Evolutionary conservation across 2,113 vertebrate species (phyloP), one percentile per base, ranked within the genome.

Genomic region (Lota lota): DNA sequence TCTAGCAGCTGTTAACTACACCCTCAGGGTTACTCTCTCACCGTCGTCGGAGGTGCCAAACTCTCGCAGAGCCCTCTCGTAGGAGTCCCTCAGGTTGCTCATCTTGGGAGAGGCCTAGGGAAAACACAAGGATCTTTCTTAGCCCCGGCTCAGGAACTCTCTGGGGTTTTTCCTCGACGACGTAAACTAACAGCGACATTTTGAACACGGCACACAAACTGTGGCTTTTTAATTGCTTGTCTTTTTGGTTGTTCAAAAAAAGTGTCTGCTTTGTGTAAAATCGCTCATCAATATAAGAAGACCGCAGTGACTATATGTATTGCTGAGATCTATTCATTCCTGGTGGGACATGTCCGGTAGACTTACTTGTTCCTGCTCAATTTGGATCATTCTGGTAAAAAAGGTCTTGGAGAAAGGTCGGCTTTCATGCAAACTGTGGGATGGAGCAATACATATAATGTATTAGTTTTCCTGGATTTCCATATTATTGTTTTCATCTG

Each of bases 291-390:
- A 33, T 33, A 33, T 33, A 6, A 33, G 28, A 33, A 33, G 28
- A 33, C 40, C 10, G 40, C 7, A 47, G 40, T 47, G 40, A 47
- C 40, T 47, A 12, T 10, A 47, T 47, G 10, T 11, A 47, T 47
- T 14, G 10, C 7, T 47, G 10, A 47, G 40, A 14, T 47, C 10
- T 47, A 14, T 12, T 47, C 40, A 11, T 47, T 47, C 10, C 40
- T 47, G 40, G 40, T 8, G 40, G 10, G 40, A 33, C 28, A 33
- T 33, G 28, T 33, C 28, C 33, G 1, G 16, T 17, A 8, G 57
- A 84, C 87, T 86, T 87, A 99, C 97, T 83, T 97, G 96, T 36
- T 97, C 90, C 76, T 97, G 98, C 90, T 98, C 97, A 33, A 98
- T 94, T 67, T 94, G 79, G 63, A 99, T 94, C 93, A 99, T 98